phyloP scores from a whole-genome alignment of 2,113 vertebrate genomes.

The Oplegnathus fasciatus region DNA sequence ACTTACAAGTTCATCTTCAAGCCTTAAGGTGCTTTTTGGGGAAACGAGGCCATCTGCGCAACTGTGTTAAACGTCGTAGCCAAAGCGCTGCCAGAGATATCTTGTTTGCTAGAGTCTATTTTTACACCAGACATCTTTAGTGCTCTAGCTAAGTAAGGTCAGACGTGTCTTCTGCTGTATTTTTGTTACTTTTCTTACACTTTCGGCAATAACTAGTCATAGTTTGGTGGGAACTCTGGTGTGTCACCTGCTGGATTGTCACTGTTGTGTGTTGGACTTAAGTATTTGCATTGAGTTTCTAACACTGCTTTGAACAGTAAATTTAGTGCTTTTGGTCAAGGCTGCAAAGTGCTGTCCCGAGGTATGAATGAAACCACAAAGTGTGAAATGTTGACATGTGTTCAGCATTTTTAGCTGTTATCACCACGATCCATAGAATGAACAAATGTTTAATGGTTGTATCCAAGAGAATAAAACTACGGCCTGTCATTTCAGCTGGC shows the following conservation, averaged over 20 bases:
- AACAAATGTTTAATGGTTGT: not conserved
- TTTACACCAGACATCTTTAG: conserved; percentile 8
- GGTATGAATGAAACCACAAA: not conserved
- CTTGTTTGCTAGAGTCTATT: not conserved
- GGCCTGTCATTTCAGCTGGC: conserved; percentile 9
- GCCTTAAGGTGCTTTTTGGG: not conserved
- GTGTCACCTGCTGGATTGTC: not conserved
- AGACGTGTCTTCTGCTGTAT: not conserved
- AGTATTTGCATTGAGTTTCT: not conserved
- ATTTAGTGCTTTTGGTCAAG: not conserved
- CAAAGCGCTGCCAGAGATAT: not conserved
- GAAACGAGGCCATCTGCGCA: not conserved
- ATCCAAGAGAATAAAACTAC: no score
- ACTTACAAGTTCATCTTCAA: not conserved
- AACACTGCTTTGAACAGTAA: not conserved
- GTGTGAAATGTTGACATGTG: not conserved
- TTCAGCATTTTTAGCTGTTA: not conserved
- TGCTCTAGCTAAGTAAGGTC: not conserved
- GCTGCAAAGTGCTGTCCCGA: not conserved
- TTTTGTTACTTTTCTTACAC: not conserved
- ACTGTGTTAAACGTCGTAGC: not conserved
- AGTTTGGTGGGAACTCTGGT: not conserved
- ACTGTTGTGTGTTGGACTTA: not conserved
- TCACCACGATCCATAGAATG: not conserved
- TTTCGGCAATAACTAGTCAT: conserved; percentile 12